Base-by-base conservation (phyloP, 2,113 vertebrate species). In the Pterocles orientalis region DNA sequence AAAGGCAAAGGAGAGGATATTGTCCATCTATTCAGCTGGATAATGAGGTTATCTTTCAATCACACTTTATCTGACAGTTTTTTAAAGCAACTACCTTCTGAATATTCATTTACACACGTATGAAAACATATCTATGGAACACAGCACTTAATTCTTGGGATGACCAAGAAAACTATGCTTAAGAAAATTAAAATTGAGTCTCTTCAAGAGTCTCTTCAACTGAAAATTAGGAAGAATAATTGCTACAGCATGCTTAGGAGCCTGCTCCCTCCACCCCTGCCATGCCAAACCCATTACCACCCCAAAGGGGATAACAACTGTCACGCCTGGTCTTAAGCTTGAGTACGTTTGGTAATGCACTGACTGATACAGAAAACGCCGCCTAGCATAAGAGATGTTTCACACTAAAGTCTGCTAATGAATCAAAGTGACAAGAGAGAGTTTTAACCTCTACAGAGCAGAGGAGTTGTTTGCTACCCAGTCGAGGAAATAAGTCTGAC, bases 261-360 rank as follows among this genome's bases (percentile, higher is more conserved):
- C 50, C 88, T 94, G 95, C 95, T 90, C 95, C 88, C 92, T 97
- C 91, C 93, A 94, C 91, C 91, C 95, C 83, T 93, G 94, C 96
- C 95, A 94, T 62, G 91, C 94, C 95, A 95, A 93, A 94, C 17
- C 86, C 86, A 95, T 96, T 96, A 96, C 94, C 96, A 94, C 91
- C 64, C 96, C 95, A 84, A 96, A 95, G 96, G 95, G 95, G 94
- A 96, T 97, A 97, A 97, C 94, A 97, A 97, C 94, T 97, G 96
- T 97, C 96, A 97, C 7, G 95, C 91, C 91, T 77, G 58, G 80
- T 86, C 96, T 95, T 51, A 26, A 86, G 95, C 86, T 90, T 11
- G 0, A 93, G 94, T 92, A 81, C 6, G 12, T 96, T 95, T 92
- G 95, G 95, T 97, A 96, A 86, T 43, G 80, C 82, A 25, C 80